Evolutionary conservation across 2,888 invertebrate genomes (phyloP).

Genomic region (Stenichneumon culpator): DNA sequence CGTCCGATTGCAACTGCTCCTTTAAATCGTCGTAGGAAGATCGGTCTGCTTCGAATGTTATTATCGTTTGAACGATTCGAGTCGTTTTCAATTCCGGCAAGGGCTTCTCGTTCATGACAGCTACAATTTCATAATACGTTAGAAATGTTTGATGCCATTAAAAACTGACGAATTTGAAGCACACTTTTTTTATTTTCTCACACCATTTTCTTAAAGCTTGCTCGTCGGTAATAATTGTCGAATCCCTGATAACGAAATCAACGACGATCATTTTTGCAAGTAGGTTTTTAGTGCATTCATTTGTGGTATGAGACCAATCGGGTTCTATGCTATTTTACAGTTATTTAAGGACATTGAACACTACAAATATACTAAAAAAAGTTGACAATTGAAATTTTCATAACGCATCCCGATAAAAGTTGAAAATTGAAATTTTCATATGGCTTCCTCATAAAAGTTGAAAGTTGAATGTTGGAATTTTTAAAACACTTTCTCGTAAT

Average conservation of each 20-base stretch:
- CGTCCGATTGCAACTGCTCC: slow-evolving; percentile 18
- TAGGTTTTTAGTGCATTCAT: not conserved
- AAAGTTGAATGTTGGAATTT: no score
- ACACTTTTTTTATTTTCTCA: no score
- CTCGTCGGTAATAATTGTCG: no score
- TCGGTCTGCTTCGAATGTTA: slow-evolving; percentile 57
- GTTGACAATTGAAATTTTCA: no score
- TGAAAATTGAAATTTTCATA: no score
- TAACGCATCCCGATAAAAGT: no score
- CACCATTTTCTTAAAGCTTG: no score
- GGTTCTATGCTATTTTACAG: not conserved
- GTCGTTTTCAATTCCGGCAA: slow-evolving; percentile 70
- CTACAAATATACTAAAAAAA: no score
- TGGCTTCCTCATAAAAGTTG: no score
- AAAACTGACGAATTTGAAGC: not conserved
- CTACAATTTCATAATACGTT: slow-evolving; percentile 48
- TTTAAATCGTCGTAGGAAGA: slow-evolving; percentile 5
- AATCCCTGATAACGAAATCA: no score
- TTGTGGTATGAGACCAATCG: not conserved
- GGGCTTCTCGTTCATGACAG: slow-evolving; percentile 66
- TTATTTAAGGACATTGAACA: not conserved
- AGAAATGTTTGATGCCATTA: not conserved
- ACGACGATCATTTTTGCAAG: not conserved
- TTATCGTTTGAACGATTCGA: slow-evolving; percentile 64
- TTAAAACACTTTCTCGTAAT: no score